Base-by-base conservation (phyloP, 1,140 invertebrate species). In the Lordiphosa mommai region DNA sequence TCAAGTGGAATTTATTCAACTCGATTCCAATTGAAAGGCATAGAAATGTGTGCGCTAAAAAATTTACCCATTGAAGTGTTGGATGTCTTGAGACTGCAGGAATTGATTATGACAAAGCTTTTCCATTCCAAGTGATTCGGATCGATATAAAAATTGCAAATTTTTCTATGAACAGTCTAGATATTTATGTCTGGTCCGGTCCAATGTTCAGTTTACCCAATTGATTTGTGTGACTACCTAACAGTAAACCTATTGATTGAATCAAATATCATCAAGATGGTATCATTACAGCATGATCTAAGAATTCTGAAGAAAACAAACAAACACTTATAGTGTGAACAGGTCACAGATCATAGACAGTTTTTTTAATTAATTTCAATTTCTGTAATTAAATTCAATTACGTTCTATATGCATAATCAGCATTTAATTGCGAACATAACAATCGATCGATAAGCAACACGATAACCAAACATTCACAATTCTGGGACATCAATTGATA, bases 1-100 rank as follows among this genome's bases (percentile, higher is more conserved):
- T 82, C 77, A 84, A 77, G 68, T 71, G 59, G 68, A 82, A 82
- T 84, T 84, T 77, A 84, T 82, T 84, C 72, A 59, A 82, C 84
- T 82, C 59, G 60, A 84, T 82, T 82, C 72, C 77, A 84, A 82
- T 82, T 82, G 79, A 82, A 77, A 36, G 40, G 77, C 63, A 84
- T 77, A 57, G 72, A 53, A 68, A 61, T 64, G 60, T 33, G 27
- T 61, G 40, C 49, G 53, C 29, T 14, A 56, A 61, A 72, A 67
- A 72, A 67, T 84, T 68, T 84, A 67, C 50, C 47, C 16, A 37
- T 48, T 36, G 36, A 7, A 20, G 32, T 47, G 14, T 48, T 48
- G 27, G 27, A 44, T 61, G 41, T 58, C 20, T 43, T 13, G 17
- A 12, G 46, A 50, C 51, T 77, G 72, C 68, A 67, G 40, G 72